phyloP scores from a whole-genome alignment of 1,140 invertebrate species.

The Planococcus citri region DNA sequence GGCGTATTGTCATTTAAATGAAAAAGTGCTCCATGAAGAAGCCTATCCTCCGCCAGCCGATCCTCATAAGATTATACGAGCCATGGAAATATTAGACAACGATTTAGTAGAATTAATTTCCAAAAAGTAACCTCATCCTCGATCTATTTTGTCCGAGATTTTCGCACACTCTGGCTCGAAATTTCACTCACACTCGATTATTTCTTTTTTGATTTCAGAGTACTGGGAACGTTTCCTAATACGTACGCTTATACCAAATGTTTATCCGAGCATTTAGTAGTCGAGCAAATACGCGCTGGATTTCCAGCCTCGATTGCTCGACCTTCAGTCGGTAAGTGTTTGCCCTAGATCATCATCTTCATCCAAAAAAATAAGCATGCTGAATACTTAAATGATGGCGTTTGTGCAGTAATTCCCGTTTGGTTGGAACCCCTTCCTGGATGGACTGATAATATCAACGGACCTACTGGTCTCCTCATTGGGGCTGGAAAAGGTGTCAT shows the following conservation, averaged over 20 bases:
- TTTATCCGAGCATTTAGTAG: slow-evolving; percentile 64
- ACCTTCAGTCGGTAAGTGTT: slow-evolving; percentile 66
- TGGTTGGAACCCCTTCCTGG: slow-evolving; percentile 69
- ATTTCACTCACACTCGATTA: background rate
- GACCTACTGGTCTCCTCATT: slow-evolving; percentile 63
- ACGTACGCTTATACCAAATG: slow-evolving; percentile 89
- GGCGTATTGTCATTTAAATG: slow-evolving; percentile 47
- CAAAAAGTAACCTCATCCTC: slow-evolving; percentile 43
- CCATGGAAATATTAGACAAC: slow-evolving; percentile 75
- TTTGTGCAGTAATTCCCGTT: slow-evolving; percentile 52
- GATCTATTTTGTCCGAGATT: too few relatives aligned
- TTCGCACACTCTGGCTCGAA: background rate
- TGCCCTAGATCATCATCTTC: background rate
- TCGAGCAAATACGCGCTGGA: slow-evolving; percentile 50
- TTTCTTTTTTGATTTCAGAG: slow-evolving; percentile 37
- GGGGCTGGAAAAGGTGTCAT: slow-evolving; percentile 74
- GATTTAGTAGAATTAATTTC: slow-evolving; percentile 59
- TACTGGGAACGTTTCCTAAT: slow-evolving; percentile 72
- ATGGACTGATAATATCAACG: slow-evolving; percentile 91
- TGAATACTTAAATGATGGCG: background rate
- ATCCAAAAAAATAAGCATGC: too few relatives aligned
- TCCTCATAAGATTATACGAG: slow-evolving; percentile 77
- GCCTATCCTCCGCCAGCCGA: slow-evolving; percentile 75
- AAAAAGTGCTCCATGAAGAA: slow-evolving; percentile 52
- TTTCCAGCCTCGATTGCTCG: slow-evolving; percentile 77